Conservation (phyloP, 2,888 invertebrate species). For the Prenolepis imparis region DNA sequence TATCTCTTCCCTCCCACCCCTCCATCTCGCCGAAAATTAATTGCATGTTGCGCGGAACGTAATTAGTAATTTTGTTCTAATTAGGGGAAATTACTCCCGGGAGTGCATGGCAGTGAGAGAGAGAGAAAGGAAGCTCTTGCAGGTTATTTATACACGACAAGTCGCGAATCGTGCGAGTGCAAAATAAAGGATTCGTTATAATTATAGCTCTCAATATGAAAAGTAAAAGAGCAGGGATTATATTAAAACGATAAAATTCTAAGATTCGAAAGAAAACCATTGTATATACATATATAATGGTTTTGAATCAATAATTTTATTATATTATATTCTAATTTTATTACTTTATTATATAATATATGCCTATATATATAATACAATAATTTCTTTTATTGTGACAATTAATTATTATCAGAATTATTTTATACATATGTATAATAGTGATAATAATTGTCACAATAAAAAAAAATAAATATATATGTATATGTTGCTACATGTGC, state of each 20-base stretch:
- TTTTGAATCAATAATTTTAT: too few relatives aligned
- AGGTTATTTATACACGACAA: constrained; percentile 39
- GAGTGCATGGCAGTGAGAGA: constrained; percentile 6
- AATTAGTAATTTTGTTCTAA: constrained; percentile 74
- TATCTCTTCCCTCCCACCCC: constrained; percentile 44
- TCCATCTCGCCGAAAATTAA: constrained; percentile 67
- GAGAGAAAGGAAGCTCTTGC: constrained; percentile 8
- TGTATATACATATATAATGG: too few relatives aligned
- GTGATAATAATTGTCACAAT: too few relatives aligned
- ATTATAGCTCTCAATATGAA: constrained; percentile 57
- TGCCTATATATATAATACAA: too few relatives aligned
- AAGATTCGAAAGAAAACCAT: too few relatives aligned
- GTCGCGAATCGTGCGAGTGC: constrained; percentile 18
- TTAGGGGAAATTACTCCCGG: constrained; percentile 64
- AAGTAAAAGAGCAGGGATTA: constrained; percentile 1
- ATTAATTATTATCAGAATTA: too few relatives aligned
- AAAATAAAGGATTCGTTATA: constrained; percentile 49
- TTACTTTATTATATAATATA: too few relatives aligned
- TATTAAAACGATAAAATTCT: constrained; percentile 35
- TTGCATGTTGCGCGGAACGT: constrained; percentile 58
- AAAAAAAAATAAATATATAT: too few relatives aligned
- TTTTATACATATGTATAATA: too few relatives aligned
- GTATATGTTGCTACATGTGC: not conserved
- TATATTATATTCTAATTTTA: too few relatives aligned
- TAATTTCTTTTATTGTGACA: too few relatives aligned